Evolutionary conservation across 1,140 invertebrate species (phyloP), one percentile per base, ranked within the genome.

Genomic region (Lepidotrigona ventralis): DNA sequence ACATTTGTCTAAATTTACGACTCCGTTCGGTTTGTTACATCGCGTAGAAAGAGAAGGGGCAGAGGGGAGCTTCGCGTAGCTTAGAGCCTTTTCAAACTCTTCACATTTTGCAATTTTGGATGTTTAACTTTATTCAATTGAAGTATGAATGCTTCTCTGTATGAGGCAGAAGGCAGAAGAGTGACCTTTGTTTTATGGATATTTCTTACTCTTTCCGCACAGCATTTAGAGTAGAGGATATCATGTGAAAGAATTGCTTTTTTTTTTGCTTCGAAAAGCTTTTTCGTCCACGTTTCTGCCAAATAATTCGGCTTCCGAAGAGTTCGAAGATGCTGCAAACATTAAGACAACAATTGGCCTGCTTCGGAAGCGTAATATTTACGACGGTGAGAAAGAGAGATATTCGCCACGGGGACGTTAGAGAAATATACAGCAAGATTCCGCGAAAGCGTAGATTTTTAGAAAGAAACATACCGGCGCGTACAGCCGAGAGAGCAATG

Each of bases 381-480:
- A 74, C 21, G 72, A 23, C 17, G 2, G 14, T 11, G 19, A 33
- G 54, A 74, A 58, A 58, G 72, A 54, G 72, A 58, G 15, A 29
- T 74, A 73, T 53, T n/a, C 11, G 71, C 51, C 53, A 9, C 53
- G 51, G 51, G 26, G 53, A 33, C 23, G 72, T 58, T 58, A n/a
- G 29, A 39, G 72, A 74, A 74, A 74, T 74, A 74, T 74, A 58
- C 72, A 74, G 33, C 19, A 58, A 33, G 39, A 14, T 71, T 71
- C 26, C 53, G 69, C 46, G 19, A 71, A 15, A 51, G 11, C 58
- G 29, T 29, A 21, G 54, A 74, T 74, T 58, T 56, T 74, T 58
- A 54, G 29, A 58, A 39, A 54, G 72, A 58, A 58, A 74, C 54
- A 14, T 29, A 29, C 29, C 29, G 72, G 29, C n/a, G 58, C 72